Conservation (phyloP, 2,888 invertebrate genomes). For the Pegoplata infirma region DNA sequence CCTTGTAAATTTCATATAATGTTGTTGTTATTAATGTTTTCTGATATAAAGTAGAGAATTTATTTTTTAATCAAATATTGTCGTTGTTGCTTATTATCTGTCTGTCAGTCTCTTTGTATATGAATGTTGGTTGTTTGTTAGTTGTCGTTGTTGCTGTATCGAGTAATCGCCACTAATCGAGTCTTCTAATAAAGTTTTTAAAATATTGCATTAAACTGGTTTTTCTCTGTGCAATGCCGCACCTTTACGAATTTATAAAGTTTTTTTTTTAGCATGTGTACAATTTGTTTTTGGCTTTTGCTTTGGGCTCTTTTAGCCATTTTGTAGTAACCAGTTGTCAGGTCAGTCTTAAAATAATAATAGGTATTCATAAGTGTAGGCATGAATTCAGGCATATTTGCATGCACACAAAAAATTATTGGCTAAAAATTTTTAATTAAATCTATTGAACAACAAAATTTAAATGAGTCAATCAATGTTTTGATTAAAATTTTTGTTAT, state of each 20-base stretch:
- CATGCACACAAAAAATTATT: too few species aligned
- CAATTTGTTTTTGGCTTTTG: not conserved
- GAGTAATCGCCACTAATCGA: slow-evolving; percentile 52
- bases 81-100: slow-evolving; percentile 13
- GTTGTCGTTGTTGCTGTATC: slow-evolving; percentile 8
- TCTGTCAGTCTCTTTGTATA: too few species aligned
- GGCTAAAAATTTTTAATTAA: too few species aligned
- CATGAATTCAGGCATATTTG: too few species aligned
- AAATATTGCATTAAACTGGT: slow-evolving; percentile 68
- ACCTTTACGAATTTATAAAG: slow-evolving; percentile 31
- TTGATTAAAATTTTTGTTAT: too few species aligned
- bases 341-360: not conserved
- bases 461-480: too few species aligned
- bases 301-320: not conserved
- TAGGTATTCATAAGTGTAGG: not conserved
- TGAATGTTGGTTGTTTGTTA: slow-evolving; percentile 7
- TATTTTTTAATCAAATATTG: slow-evolving; percentile 60
- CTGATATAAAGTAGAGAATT: slow-evolving; percentile 52
- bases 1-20: slow-evolving; percentile 7
- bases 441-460: too few species aligned
- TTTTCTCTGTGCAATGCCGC: slow-evolving; percentile 57
- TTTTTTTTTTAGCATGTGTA: not conserved
- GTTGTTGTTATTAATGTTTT: slow-evolving; percentile 29
- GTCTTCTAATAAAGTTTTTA: slow-evolving; percentile 66
- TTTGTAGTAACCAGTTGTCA: not conserved